Evolutionary conservation across 2,113 vertebrate genomes (phyloP), one percentile per base, ranked within the genome.

Genomic region (Poeciliopsis retropinna): DNA sequence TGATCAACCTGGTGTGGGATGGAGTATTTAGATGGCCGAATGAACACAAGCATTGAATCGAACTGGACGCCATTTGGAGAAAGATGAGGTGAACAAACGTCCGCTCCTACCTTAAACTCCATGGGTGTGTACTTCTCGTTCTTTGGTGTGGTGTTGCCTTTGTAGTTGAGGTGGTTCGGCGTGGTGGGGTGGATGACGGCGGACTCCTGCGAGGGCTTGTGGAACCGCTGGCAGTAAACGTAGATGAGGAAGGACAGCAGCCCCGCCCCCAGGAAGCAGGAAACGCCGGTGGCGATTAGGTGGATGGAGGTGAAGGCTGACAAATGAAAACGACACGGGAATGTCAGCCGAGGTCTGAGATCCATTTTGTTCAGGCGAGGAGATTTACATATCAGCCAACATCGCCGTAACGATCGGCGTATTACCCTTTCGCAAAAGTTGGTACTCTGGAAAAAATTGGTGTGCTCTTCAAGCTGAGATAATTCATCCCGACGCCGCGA

Each of bases 111-210:
- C 97, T 99, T 99, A 93, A 99, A 99, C 93, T 99, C 98, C 98
- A 99, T 99, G 70, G 97, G 97, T 29, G 97, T 98, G 94, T 99
- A 99, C 89, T 98, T 99, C 93, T 99, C 98, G 0, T 99, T 99
- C 95, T 99, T 99, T 91, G 97, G 96, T 11, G 97, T 98, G 84
- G 96, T 96, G 91, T 96, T 98, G 76, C 97, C 96, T 91, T 99
- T 99, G 94, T 98, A 99, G 92, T 97, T 97, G 79, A 99, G 96
- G 87, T 99, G 97, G 94, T 99, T 99, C 28, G 97, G 98, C 64
- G 98, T 99, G 87, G 97, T 96, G 6, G 97, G 97, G 86, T 99
- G 98, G 79, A 99, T 97, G 65, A 98, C 95, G 0, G 97, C 97
- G 0, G 97, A 99, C 91, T 99, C 97, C 91, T 98, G 97, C 32